Evolutionary conservation across 2,797 vertebrate genomes (phyloP).

Genomic region (Caiman crocodilus): DNA sequence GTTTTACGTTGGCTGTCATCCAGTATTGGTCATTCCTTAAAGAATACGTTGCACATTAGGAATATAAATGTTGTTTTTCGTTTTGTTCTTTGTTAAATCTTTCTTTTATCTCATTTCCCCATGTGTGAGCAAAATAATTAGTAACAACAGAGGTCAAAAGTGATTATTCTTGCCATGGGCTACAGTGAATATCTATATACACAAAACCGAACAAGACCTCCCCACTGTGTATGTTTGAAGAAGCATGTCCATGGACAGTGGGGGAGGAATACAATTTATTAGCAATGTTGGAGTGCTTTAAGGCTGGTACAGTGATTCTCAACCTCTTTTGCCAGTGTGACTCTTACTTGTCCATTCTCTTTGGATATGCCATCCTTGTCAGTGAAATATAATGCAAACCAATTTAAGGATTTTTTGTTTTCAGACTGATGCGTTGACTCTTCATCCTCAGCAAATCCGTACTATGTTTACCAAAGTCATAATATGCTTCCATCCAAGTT

Average conservation of each 20-base stretch:
- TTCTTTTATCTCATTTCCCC: not conserved
- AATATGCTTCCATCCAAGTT: not conserved
- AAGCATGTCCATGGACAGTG: slow-evolving; percentile 15
- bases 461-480: not conserved
- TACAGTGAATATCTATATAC: slow-evolving; percentile 38
- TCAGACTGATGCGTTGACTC: not conserved
- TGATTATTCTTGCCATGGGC: slow-evolving; percentile 36
- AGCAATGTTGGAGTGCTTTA: not conserved
- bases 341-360: not conserved
- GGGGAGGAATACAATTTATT: not conserved
- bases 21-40: not conserved
- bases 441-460: not conserved
- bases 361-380: not conserved
- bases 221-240: slow-evolving; percentile 38
- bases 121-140: slow-evolving; percentile 61
- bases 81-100: slow-evolving; percentile 47
- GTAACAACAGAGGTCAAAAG: slow-evolving; percentile 47
- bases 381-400: not conserved
- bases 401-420: not conserved
- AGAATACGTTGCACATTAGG: not conserved
- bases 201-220: slow-evolving; percentile 50
- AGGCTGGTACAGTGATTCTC: not conserved
- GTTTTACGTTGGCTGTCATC: not conserved
- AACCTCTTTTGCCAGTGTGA: not conserved
- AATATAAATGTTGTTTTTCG: slow-evolving; percentile 7